These are phyloP conservation scores for Eptatretus atami DNA, from an alignment of 2,797 vertebrate genomes.

Conservation along the genomic window DNA sequence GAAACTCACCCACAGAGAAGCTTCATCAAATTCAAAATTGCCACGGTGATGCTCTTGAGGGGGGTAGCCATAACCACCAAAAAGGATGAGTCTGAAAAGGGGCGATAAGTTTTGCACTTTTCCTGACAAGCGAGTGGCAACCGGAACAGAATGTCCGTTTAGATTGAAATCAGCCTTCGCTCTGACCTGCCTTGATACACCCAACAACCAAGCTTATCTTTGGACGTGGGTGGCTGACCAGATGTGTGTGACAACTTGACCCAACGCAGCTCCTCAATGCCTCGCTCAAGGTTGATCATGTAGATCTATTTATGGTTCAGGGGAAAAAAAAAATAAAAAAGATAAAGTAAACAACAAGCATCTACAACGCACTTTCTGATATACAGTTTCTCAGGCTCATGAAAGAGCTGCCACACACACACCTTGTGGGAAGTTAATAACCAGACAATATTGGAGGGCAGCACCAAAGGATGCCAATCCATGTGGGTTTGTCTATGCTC, in stretches of 20 bases:
- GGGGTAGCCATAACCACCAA: conserved; percentile 86
- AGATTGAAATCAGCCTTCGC: neutral
- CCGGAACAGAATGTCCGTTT: neutral
- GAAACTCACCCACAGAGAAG: conserved; percentile 35
- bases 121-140: neutral
- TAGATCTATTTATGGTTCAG: too few relatives aligned
- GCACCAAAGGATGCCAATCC: too few relatives aligned
- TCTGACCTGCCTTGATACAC: conserved; percentile 57
- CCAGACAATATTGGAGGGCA: too few relatives aligned
- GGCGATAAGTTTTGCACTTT: neutral
- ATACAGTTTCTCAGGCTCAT: too few relatives aligned
- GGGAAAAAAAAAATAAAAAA: too few relatives aligned
- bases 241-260: conserved; percentile 47
- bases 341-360: too few relatives aligned
- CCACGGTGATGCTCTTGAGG: conserved; percentile 37
- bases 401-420: too few relatives aligned
- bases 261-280: conserved; percentile 16
- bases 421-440: too few relatives aligned
- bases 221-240: conserved; percentile 49
- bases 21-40: conserved; percentile 65
- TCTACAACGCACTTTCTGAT: too few relatives aligned
- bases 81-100: conserved; percentile 38
- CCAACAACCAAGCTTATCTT: conserved; percentile 94
- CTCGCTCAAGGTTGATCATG: too few relatives aligned
- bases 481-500: too few relatives aligned